Percentiles rank a stretch among this genome's conserved stretches.
Conservation (phyloP, 1,140 invertebrate species). For the Stegodyphus dumicola region DNA sequence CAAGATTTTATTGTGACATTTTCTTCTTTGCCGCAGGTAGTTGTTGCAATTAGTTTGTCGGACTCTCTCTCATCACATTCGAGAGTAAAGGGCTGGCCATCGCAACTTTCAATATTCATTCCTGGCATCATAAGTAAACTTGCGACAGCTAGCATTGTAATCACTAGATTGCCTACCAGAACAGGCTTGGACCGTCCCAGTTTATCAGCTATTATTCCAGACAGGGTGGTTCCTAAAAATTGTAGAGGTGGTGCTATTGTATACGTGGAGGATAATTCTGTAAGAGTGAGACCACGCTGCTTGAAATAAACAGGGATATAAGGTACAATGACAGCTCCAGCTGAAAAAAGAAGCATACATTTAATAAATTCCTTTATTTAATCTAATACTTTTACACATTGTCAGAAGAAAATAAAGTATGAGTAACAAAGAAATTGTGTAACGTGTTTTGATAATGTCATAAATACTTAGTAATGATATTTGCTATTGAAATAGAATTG, state of each 20-base stretch:
- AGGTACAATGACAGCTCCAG: neutral
- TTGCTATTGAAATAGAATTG: too few relatives aligned
- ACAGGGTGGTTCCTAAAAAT: neutral
- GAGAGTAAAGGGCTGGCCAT: too few relatives aligned
- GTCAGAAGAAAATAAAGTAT: too few relatives aligned
- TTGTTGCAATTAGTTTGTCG: neutral
- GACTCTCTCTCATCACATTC: too few relatives aligned
- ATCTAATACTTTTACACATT: too few relatives aligned
- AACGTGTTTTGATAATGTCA: too few relatives aligned
- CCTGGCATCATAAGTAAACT: neutral
- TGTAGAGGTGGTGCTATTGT: neutral
- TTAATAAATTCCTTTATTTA: too few relatives aligned
- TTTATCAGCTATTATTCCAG: slow-evolving; percentile 2
- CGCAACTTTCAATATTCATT: neutral
- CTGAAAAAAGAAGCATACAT: neutral
- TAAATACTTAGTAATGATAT: too few relatives aligned
- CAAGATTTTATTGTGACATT: neutral
- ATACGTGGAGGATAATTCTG: neutral
- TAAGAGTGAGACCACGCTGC: neutral
- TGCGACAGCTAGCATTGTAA: neutral
- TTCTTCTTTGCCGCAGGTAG: neutral
- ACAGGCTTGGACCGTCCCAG: neutral
- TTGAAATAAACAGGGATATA: neutral
- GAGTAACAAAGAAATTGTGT: too few relatives aligned
- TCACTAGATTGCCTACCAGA: neutral